Conservation (phyloP, 2,113 vertebrate species). For the Elanus axillaris region DNA sequence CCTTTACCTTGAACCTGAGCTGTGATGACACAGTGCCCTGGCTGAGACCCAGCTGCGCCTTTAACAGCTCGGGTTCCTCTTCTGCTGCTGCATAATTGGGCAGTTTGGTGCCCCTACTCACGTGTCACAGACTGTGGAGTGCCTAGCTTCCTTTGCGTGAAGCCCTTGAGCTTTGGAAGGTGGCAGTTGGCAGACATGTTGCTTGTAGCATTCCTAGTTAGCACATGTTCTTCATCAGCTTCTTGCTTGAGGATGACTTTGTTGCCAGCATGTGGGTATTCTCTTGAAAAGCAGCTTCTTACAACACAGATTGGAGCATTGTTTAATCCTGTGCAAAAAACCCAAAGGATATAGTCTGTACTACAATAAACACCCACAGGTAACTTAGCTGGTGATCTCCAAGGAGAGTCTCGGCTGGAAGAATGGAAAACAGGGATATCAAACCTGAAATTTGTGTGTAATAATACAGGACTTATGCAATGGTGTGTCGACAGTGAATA, state of each 20-base stretch:
- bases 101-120: not conserved
- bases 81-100: not conserved
- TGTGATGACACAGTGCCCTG: not conserved
- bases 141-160: not conserved
- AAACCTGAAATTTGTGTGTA: not conserved
- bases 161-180: not conserved
- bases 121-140: not conserved
- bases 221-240: not conserved
- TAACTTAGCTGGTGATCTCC: not conserved
- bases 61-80: not conserved
- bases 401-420: not conserved
- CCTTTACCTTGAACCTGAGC: not conserved
- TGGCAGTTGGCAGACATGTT: not conserved
- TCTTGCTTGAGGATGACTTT: not conserved
- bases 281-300: not conserved
- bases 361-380: not conserved
- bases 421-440: not conserved
- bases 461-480: not conserved
- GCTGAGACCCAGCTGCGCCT: not conserved
- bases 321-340: constrained; percentile 61
- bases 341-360: not conserved
- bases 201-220: not conserved
- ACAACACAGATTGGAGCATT: constrained; percentile 55
- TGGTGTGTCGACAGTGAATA: not conserved
- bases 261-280: not conserved